A percentile compares a stretch with the other conserved stretches of the same genome.
These are phyloP conservation scores for Pelochelys cantorii DNA, from an alignment of 2,797 vertebrate species.

Conservation along the genomic window DNA sequence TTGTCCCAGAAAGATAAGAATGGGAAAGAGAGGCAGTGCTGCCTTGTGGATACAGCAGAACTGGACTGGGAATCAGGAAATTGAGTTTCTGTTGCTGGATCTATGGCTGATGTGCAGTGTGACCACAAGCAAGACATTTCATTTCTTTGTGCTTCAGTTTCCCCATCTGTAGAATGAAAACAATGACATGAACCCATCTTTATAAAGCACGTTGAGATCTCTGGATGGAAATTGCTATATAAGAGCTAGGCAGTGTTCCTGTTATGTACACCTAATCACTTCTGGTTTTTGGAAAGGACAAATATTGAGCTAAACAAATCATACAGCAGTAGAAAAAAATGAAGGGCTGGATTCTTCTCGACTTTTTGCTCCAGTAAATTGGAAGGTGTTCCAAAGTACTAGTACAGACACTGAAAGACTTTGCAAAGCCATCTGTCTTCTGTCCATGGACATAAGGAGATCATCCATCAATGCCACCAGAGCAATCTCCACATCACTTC, in stretches of 20 bases:
- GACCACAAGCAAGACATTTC: not conserved
- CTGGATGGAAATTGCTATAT: rapidly evolving
- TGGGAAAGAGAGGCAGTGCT: not conserved
- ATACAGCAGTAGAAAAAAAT: conserved; percentile 6
- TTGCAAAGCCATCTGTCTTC: not conserved
- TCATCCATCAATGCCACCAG: not conserved
- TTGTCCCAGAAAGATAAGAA: conserved; percentile 11
- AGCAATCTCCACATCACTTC: not conserved
- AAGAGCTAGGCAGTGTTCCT: not conserved
- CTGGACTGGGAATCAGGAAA: not conserved
- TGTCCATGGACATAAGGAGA: not conserved
- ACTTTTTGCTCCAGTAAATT: not conserved
- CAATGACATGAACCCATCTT: not conserved
- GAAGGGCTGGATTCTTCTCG: not conserved
- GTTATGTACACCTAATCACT: not conserved
- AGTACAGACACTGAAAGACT: not conserved
- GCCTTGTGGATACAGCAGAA: not conserved
- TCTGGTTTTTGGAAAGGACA: not conserved
- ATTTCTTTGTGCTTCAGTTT: not conserved
- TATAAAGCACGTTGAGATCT: not conserved
- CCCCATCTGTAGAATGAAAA: not conserved
- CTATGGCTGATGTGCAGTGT: not conserved
- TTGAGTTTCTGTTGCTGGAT: not conserved
- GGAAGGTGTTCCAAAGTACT: not conserved
- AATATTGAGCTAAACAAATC: not conserved